Base-by-base conservation (phyloP, 1,140 invertebrate species). In the Contarinia nasturtii region DNA sequence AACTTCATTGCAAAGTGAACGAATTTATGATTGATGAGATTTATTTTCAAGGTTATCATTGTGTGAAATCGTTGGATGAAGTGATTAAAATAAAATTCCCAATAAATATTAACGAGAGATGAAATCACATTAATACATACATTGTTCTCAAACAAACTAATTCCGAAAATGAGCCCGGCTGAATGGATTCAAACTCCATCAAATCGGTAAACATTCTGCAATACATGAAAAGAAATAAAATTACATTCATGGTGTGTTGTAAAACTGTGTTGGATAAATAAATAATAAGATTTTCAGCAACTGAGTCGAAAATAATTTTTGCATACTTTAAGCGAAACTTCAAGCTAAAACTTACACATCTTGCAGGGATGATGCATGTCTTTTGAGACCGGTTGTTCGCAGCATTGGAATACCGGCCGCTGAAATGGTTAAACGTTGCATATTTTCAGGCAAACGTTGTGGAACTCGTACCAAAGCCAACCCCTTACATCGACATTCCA, bases 131-230 rank as follows among this genome's bases (percentile, higher is more conserved):
- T 5, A 3, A 27, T 27, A 68, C 69, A 60, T 63, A 71, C 69
- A 71, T 59, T 45, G 68, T 68, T 21, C 68, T 56, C 8, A 71
- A 51, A 41, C 66, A 52, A 7, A 54, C 56, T 47, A 68, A 59
- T 48, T 67, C 57, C 7, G 60, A 55, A 48, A 71, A 71, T 8
- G 63, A 66, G 10, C 64, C 61, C 17, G 65, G 54, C 55, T 70
- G 61, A 47, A 71, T 69, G 14, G 57, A 49, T 44, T 63, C 55
- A 17, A 71, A 55, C 34, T 66, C 48, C 15, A 60, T 57, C 19
- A 70, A 56, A 53, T 68, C 65, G 3, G 54, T 64, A 15, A 71
- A 55, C 20, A 58, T 58, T 48, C 69, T 71, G 50, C 20, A 60
- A 61, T n/a, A 47, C 37, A 33, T 22, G 19, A 48, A 38, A 27